Evolutionary conservation across 2,797 vertebrate genomes (phyloP).

Genomic region (Hoplostethus mediterraneus): DNA sequence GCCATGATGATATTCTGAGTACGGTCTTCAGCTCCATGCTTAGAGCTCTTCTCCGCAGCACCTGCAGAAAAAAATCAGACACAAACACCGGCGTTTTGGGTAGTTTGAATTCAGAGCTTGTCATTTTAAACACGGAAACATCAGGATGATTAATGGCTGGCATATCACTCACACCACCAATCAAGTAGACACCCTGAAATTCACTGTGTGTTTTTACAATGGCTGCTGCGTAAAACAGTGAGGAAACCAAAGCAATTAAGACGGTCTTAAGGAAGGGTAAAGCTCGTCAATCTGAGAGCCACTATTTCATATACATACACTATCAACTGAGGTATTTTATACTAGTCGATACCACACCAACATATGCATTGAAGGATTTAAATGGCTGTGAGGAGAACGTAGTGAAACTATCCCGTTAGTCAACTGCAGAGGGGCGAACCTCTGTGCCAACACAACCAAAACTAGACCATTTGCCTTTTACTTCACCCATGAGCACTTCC

Average conservation of each 20-base stretch:
- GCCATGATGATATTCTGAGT: constrained; percentile 99
- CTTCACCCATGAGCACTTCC: neutral
- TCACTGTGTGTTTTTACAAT: neutral
- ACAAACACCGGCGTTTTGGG: neutral
- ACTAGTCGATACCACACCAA: no score
- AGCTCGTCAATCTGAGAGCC: no score
- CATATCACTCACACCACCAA: no score
- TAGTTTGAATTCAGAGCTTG: no score
- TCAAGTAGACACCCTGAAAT: no score
- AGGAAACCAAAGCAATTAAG: no score
- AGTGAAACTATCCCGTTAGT: no score
- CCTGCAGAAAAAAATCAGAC: constrained; percentile 78
- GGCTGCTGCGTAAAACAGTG: neutral
- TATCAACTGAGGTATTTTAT: no score
- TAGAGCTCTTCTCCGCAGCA: constrained; percentile 96
- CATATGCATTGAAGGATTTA: no score
- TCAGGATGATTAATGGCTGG: neutral
- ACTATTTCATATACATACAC: no score
- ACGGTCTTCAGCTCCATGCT: constrained; percentile 96
- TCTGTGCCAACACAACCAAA: neutral
- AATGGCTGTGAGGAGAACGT: no score
- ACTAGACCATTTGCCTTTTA: neutral
- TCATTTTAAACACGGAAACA: neutral
- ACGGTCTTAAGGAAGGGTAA: no score
- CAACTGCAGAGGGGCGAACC: neutral